Evolutionary conservation across 2,113 vertebrate species (phyloP).

Genomic region (Anarhynchus alexandrinus): DNA sequence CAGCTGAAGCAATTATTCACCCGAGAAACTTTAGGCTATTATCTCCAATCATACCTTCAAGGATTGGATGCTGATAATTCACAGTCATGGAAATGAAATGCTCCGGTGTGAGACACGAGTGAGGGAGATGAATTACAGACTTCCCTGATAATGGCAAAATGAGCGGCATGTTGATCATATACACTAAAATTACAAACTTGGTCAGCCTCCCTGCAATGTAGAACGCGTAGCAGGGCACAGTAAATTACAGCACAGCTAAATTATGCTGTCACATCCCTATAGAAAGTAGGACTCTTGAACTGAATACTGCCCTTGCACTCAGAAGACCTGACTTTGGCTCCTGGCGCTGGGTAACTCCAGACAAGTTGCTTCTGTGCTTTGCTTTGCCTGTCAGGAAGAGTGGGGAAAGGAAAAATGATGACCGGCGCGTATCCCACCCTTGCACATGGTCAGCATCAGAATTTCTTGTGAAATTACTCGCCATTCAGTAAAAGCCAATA

Average conservation of each 20-base stretch:
- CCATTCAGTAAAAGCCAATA: neutral
- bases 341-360: neutral
- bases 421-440: too few relatives aligned
- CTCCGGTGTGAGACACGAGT: neutral
- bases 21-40: conserved; percentile 20
- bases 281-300: neutral
- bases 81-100: conserved; percentile 40
- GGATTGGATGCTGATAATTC: conserved; percentile 48
- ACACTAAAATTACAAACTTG: conserved; percentile 26
- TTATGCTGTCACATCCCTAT: neutral
- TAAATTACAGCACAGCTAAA: conserved; percentile 34
- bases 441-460: neutral
- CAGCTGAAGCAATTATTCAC: conserved; percentile 38
- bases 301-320: neutral
- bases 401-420: neutral
- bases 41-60: conserved; percentile 35
- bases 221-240: neutral
- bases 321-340: neutral
- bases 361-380: neutral
- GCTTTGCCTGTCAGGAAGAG: neutral
- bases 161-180: conserved; percentile 27
- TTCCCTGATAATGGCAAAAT: conserved; percentile 31
- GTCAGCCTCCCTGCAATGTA: neutral
- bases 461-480: neutral
- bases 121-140: conserved; percentile 41